Percentiles rank a stretch among this genome's conserved stretches.
Evolutionary conservation across 2,888 invertebrate species (phyloP).

Genomic region (Cephus pulcher): DNA sequence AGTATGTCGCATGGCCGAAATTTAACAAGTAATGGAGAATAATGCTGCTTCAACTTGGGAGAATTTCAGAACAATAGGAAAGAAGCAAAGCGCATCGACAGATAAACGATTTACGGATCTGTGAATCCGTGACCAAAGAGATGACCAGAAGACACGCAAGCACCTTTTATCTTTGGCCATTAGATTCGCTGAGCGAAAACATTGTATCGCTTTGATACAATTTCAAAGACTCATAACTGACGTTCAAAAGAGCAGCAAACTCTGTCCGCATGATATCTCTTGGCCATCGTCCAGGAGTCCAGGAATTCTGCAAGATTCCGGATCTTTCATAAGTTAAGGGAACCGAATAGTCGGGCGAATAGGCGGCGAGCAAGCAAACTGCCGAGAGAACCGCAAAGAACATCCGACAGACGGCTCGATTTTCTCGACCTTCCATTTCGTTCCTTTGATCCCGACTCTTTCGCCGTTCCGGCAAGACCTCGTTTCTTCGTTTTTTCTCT

Average conservation of each 20-base stretch:
- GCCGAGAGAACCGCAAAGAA: neutral
- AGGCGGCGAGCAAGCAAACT: slow-evolving; percentile 12
- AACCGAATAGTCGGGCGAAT: slow-evolving; percentile 48
- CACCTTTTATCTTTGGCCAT: too few relatives aligned
- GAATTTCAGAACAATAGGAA: too few relatives aligned
- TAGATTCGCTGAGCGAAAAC: neutral
- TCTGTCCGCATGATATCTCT: slow-evolving; percentile 43
- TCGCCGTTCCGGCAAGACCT: too few relatives aligned
- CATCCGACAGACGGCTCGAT: neutral
- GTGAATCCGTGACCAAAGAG: too few relatives aligned
- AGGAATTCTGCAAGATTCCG: too few relatives aligned
- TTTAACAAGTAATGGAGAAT: too few relatives aligned
- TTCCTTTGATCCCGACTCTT: slow-evolving; percentile 24
- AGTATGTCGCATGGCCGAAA: too few relatives aligned
- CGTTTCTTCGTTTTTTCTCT: too few relatives aligned
- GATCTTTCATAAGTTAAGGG: slow-evolving; percentile 45
- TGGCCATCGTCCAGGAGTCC: slow-evolving; percentile 43
- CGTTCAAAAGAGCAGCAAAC: slow-evolving; percentile 49
- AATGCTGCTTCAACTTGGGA: too few relatives aligned
- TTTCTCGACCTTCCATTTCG: slow-evolving; percentile 32
- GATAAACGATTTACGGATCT: too few relatives aligned
- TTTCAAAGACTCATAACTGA: slow-evolving; percentile 48
- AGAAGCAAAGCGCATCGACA: too few relatives aligned
- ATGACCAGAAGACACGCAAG: too few relatives aligned
- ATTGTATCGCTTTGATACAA: slow-evolving; percentile 45